Percentiles rank a stretch among this genome's conserved stretches.
These are phyloP conservation scores for Trachelus iudaicus DNA, from an alignment of 2,888 invertebrate genomes.

Conservation along the genomic window DNA sequence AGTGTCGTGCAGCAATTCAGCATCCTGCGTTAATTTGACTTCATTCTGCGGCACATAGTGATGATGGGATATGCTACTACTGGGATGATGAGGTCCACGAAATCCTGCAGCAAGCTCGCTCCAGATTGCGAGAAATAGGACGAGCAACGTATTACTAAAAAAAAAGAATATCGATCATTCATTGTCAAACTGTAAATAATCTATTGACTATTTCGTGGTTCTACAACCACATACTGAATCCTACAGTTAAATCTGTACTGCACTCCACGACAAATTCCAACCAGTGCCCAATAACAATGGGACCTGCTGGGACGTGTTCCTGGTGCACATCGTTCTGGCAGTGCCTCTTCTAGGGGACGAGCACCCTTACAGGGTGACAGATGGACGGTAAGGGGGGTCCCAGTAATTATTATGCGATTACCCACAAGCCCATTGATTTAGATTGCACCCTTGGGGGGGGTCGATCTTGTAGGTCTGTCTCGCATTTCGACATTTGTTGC, in stretches of 20 bases:
- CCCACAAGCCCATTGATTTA: slow-evolving; percentile 65
- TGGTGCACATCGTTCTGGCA: slow-evolving; percentile 43
- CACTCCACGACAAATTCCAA: slow-evolving; percentile 1
- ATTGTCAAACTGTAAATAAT: no score
- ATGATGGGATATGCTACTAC: slow-evolving; percentile 67
- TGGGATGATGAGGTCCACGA: slow-evolving; percentile 76
- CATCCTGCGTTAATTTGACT: slow-evolving; percentile 76
- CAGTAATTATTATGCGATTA: slow-evolving; percentile 65
- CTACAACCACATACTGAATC: neutral
- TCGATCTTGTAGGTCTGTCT: slow-evolving; percentile 35
- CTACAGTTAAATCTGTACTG: neutral
- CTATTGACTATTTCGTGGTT: neutral
- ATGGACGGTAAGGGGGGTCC: slow-evolving; percentile 61
- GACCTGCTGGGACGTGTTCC: slow-evolving; percentile 58
- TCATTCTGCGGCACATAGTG: slow-evolving; percentile 72
- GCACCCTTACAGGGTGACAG: slow-evolving; percentile 55
- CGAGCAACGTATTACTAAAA: slow-evolving; percentile 31
- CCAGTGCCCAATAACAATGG: slow-evolving; percentile 47
- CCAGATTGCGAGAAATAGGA: slow-evolving; percentile 37
- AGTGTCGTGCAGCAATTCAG: slow-evolving; percentile 78
- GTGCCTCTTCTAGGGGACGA: slow-evolving; percentile 39
- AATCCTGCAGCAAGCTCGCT: slow-evolving; percentile 46
- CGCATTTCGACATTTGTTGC: slow-evolving; percentile 40
- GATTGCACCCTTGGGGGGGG: slow-evolving; percentile 59
- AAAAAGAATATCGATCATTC: no score